Base-by-base conservation (phyloP, 2,888 invertebrate species). In the Camponotus fellah region DNA sequence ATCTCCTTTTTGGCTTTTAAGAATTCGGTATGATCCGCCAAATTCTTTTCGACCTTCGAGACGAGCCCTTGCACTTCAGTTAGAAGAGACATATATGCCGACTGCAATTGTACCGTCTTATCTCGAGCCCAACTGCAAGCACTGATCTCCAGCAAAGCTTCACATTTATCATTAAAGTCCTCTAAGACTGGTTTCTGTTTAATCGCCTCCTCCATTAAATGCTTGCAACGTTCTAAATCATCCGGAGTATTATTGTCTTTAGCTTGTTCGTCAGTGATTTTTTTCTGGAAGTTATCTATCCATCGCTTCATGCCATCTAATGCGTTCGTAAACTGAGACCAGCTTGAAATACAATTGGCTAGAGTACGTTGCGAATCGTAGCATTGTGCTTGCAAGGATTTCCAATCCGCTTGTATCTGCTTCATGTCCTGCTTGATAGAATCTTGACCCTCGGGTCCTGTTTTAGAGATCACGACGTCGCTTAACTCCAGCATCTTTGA, bases 21-120 rank as follows among this genome's bases (percentile, higher is more conserved):
- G 94, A 99, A 98, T 93, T 99, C 98, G 0, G 98, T 98, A 92
- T 98, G 98, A 94, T 99, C 98, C 0, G 98, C 97, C 0, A 99
- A 95, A 94, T 98, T 98, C 95, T 98, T 98, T 93, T 99, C 98
- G 14, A 98, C 97, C 93, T 97, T 97, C 1, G 98, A 97, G 32
- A 98, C 97, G 60, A 98, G 95, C 83, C 96, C 97, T 95, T 98
- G 98, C 43, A 97, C 97, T 86, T 96, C 96, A 0, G 98, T 97
- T 43, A 98, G 94, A 17, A 98, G 94, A 87, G 97, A 97, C 0
- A 98, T 97, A 92, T 98, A 98, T 82, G 97, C 96, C 3, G 97
- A 97, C 95, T 98, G 98, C 0, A 98, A 95, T 91, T 97, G 97
- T 0, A 98, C 97, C 3, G 98, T 98, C 94, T 98, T 97, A 92